Evolutionary conservation across 1,140 invertebrate species (phyloP).

Genomic region (Lepidurus apus): DNA sequence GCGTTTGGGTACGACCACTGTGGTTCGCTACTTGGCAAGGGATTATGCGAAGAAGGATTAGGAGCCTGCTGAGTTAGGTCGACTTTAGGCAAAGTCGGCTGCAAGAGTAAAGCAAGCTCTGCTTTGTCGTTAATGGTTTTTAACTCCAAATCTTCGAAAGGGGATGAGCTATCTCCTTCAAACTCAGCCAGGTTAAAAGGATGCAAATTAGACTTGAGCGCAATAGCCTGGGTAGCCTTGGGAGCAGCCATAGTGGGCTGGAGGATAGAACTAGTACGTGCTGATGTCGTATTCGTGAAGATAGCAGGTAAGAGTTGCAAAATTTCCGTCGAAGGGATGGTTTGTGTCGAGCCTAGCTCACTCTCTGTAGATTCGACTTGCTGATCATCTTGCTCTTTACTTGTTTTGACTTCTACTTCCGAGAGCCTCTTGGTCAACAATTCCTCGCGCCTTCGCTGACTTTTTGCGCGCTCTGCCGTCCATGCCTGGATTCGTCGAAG

Average conservation of each 20-base stretch:
- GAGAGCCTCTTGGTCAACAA: neutral
- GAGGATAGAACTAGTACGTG: conserved; percentile 27
- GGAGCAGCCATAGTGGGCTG: conserved; percentile 33
- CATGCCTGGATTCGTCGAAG: neutral
- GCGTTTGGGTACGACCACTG: neutral
- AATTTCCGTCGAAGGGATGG: too few relatives aligned
- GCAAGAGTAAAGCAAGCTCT: conserved; percentile 66
- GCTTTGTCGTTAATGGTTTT: conserved; percentile 87
- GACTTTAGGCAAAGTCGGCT: conserved; percentile 39
- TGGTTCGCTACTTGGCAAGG: neutral
- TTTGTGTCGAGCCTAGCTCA: too few relatives aligned
- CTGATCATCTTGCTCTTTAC: too few relatives aligned
- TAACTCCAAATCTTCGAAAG: conserved; percentile 83
- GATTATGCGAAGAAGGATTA: neutral
- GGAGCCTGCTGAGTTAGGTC: neutral
- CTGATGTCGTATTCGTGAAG: neutral
- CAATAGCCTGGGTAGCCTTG: conserved; percentile 20
- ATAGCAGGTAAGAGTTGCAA: neutral
- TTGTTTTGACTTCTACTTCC: neutral
- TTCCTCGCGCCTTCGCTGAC: neutral
- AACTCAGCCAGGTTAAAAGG: conserved; percentile 67
- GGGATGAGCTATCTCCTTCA: conserved; percentile 80
- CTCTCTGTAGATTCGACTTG: too few relatives aligned
- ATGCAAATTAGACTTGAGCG: neutral
- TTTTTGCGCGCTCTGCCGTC: neutral